Evolutionary conservation across 1,140 invertebrate species (phyloP), one percentile per base, ranked within the genome.

Genomic region (Bactericera cockerelli): DNA sequence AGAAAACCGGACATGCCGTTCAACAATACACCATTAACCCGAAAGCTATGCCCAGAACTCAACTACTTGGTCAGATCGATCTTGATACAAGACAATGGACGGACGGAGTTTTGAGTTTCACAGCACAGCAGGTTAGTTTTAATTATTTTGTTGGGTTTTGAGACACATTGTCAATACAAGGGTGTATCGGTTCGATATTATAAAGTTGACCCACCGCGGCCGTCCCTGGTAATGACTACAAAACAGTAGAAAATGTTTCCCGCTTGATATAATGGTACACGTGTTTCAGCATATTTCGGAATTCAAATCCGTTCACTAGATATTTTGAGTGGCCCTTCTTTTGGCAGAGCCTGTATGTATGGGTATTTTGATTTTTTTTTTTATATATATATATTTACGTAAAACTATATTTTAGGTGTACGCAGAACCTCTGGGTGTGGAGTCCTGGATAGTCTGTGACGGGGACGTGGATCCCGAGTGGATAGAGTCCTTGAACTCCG

Each of bases 401-500:
- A n/a, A n/a, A n/a, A n/a, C n/a, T n/a, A n/a, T n/a, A n/a, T 60
- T 55, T 11, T 31, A 64, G 65, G 63, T 59, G 58, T 49, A 49
- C n/a, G n/a, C 42, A 16, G 42, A 49, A 22, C 42, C 42, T 4
- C 42, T 49, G n/a, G 42, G 42, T 4, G n/a, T 62, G 1, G 31
- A 63, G n/a, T 67, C 88, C 0, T 99, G 95, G 94, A 92, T 99
- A 65, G 79, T 98, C 38, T 92, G 91, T 70, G 93, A 99, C 75
- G 96, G 97, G 24, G 94, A 98, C 70, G 86, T 99, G 58, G 94
- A 98, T 72, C 96, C 96, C 0, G 92, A 96, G 71, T 99, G 96
- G 96, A 87, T 98, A 38, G 97, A 99, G 73, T 90, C 93, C 0
- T 72, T 98, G 4, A 98, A 98, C 74, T 97, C 93, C 2, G 93